Evolutionary conservation across 2,888 invertebrate species (phyloP), one percentile per base, ranked within the genome.

Genomic region (Phengaris alcon): DNA sequence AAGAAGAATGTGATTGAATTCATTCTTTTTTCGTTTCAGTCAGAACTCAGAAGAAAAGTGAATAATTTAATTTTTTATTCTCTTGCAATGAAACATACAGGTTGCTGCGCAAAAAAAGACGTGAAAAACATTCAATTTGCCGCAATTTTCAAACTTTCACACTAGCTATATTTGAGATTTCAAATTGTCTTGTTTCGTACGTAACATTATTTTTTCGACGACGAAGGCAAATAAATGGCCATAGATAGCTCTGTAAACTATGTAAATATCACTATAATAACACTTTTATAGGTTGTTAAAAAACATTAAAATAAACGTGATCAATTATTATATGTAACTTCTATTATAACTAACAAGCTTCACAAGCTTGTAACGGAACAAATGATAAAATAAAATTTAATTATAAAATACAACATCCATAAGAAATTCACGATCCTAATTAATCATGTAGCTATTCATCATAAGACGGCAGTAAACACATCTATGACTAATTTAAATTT

Each of bases 401-500:
- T 64, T 12, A 35, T 44, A 12, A 35, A 10, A 22, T 22, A 22
- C 22, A 6, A 64, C 35, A 35, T 35, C 10, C 59, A 35, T 64
- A 6, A 13, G 64, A 64, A 64, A 44, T 22, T 44, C 35, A 64
- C 35, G 35, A 64, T 44, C 64, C 35, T 9, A 13, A 64, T 59
- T 22, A 44, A 64, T 64, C 64, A 64, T 13, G 35, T 35, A 64
- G 44, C 64, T 44, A 35, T 64, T 22, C 64, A 64, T 64, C 64
- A 13, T 44, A 12, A 35, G 64, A 64, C 44, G 64, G 6, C 35
- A 64, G 35, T 64, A 64, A 64, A 64, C 15, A 12, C 64, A 15
- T 48, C 48, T 59, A 64, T 64, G 12, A 44, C 64, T 64, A 64
- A 64, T 64, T 64, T 64, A 35, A 15, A 64, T 22, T 64, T 64